These are phyloP conservation scores for Gymnocypris eckloni DNA, from an alignment of 2,797 vertebrate species.

Conservation along the genomic window DNA sequence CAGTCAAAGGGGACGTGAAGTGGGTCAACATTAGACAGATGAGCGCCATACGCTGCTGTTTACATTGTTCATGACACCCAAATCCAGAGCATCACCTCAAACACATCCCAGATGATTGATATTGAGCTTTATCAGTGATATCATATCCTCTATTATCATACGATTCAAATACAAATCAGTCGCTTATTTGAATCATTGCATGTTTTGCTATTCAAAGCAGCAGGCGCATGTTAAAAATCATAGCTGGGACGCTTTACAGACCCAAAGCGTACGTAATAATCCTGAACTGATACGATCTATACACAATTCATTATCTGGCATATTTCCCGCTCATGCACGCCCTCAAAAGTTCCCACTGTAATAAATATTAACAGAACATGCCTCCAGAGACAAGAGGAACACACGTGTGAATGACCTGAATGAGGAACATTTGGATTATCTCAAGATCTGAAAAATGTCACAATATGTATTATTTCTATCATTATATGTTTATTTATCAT, in stretches of 20 bases:
- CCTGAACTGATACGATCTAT: background rate
- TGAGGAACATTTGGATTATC: background rate
- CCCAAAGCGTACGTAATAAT: background rate
- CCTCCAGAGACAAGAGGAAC: background rate
- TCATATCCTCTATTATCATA: background rate
- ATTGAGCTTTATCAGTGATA: background rate
- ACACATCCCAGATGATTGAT: background rate
- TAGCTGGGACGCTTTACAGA: conserved; percentile 8
- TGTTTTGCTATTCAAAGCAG: conserved; percentile 37
- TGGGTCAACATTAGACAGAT: conserved; percentile 66
- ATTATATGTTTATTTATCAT: background rate
- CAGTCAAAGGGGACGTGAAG: conserved; percentile 54
- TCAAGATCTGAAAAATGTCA: background rate
- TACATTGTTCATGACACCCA: conserved; percentile 19
- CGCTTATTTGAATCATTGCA: conserved; percentile 10
- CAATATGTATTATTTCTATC: background rate
- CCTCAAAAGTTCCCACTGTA: background rate
- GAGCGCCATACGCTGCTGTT: conserved; percentile 19
- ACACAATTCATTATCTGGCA: conserved; percentile 1
- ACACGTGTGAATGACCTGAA: background rate
- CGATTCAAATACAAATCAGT: background rate
- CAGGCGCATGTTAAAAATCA: background rate
- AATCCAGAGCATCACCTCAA: background rate
- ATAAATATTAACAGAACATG: conserved; percentile 2
- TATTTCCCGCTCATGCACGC: background rate